phyloP scores from a whole-genome alignment of 2,888 invertebrate species.

The Nudaria mundana region DNA sequence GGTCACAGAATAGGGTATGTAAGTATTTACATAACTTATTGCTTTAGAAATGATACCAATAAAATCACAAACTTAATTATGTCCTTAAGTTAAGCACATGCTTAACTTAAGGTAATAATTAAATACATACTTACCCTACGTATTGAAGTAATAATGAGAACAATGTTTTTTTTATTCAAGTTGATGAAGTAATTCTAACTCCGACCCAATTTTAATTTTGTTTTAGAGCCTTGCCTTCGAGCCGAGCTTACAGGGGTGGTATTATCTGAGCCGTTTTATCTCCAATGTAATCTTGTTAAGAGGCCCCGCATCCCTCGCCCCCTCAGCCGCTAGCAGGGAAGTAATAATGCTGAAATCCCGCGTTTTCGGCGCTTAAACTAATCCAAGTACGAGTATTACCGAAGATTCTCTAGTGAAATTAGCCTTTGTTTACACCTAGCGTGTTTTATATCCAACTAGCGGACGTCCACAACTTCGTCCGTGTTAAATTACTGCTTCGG shows the following conservation, averaged over 20 bases:
- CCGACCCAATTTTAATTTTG: slow-evolving; percentile 66
- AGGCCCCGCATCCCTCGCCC: slow-evolving; percentile 47
- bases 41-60: too few species aligned
- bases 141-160: not conserved
- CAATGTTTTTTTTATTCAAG: not conserved
- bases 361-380: slow-evolving; percentile 73
- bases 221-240: slow-evolving; percentile 55
- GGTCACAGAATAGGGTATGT: too few species aligned
- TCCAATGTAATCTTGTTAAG: slow-evolving; percentile 80
- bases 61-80: too few species aligned
- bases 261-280: slow-evolving; percentile 78
- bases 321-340: slow-evolving; percentile 38
- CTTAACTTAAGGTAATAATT: not conserved
- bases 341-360: slow-evolving; percentile 76
- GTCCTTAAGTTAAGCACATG: not conserved
- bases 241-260: slow-evolving; percentile 63
- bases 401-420: slow-evolving; percentile 60
- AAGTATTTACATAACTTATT: too few species aligned
- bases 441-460: too few species aligned
- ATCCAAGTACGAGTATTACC: slow-evolving; percentile 64
- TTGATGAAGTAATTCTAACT: not conserved
- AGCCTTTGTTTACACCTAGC: slow-evolving; percentile 38
- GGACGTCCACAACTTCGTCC: too few species aligned
- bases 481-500: too few species aligned
- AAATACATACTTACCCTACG: not conserved